Percentiles rank a stretch among this genome's conserved stretches.
phyloP scores from a whole-genome alignment of 2,888 invertebrate genomes.

The Drosophila koepferae region DNA sequence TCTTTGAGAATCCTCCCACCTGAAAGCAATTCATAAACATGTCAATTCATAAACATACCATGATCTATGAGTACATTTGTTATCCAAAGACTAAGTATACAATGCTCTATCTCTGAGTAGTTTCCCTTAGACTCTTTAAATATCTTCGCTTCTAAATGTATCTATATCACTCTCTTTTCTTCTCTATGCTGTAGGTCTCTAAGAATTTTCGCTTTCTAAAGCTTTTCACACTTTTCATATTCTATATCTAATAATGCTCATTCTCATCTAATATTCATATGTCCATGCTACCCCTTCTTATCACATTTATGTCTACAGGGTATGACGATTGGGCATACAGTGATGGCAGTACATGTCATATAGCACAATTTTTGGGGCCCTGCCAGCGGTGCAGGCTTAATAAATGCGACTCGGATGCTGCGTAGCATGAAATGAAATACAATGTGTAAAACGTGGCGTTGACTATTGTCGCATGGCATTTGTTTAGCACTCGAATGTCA shows the following conservation, averaged over 20 bases:
- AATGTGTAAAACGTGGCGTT: conserved; percentile 65
- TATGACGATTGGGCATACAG: conserved; percentile 11
- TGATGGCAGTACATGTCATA: conserved; percentile 29
- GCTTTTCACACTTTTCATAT: background rate
- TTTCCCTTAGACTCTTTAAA: too few relatives aligned
- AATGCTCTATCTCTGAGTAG: background rate
- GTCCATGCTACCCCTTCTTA: background rate
- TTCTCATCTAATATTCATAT: background rate
- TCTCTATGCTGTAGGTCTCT: background rate
- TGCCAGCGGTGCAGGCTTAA: conserved; percentile 38
- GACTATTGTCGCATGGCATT: conserved; percentile 71
- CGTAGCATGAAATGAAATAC: conserved; percentile 68
- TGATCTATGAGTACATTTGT: background rate
- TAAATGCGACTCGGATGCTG: conserved; percentile 59
- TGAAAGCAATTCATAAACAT: background rate
- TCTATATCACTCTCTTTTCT: too few relatives aligned
- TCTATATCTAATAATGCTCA: background rate
- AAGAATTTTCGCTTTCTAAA: background rate
- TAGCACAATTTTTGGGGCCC: conserved; percentile 36
- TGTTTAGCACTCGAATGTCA: conserved; percentile 31
- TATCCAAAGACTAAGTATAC: background rate
- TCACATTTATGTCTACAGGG: conserved; percentile 6
- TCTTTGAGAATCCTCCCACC: background rate
- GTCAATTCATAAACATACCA: too few relatives aligned
- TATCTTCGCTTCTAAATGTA: too few relatives aligned